Evolutionary conservation across 92 coral and sea anemone species (phyloP).

Genomic region (Anthopleura xanthogrammica): DNA sequence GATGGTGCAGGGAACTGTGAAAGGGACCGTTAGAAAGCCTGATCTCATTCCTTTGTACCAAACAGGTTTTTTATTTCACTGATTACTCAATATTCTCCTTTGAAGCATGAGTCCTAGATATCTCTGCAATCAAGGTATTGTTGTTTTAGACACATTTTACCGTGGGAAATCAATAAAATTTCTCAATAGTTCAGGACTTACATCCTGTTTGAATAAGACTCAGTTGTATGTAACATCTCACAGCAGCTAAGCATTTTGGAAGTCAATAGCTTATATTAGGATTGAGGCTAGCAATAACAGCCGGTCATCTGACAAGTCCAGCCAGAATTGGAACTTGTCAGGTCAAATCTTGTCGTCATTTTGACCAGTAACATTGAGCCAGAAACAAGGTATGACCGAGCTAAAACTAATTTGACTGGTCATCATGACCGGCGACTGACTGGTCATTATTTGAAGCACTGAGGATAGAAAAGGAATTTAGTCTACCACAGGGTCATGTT

Average conservation of each 20-base stretch:
- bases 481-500: no score
- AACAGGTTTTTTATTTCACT: conserved; percentile 2
- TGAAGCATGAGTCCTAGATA: background rate
- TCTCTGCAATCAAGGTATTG: background rate
- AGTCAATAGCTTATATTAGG: background rate
- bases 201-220: background rate
- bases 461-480: no score
- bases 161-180: background rate
- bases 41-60: background rate
- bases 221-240: background rate
- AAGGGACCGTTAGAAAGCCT: background rate
- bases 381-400: no score
- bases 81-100: background rate
- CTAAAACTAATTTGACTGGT: no score
- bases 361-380: no score
- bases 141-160: background rate
- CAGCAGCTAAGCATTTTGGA: background rate
- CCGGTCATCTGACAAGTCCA: no score
- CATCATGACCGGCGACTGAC: no score
- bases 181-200: background rate
- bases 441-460: no score
- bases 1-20: no score
- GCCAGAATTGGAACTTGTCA: no score
- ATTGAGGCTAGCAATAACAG: no score
- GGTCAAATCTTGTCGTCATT: no score